phyloP scores from a whole-genome alignment of 1,140 invertebrate species.

The Apis laboriosa region DNA sequence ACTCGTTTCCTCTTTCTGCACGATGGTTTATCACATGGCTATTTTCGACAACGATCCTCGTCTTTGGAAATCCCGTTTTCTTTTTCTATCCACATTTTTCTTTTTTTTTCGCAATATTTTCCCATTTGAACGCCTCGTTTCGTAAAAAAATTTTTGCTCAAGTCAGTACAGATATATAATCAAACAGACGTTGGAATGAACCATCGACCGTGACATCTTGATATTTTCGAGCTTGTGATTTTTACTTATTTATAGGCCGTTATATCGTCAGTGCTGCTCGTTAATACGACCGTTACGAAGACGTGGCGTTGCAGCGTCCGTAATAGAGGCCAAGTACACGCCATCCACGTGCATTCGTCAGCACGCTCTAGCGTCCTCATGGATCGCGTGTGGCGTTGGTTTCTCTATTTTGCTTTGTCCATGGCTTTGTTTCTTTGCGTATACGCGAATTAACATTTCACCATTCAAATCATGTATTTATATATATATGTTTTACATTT shows the following conservation, averaged over 20 bases:
- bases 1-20: neutral
- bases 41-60: slow-evolving; percentile 52
- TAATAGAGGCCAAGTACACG: slow-evolving; percentile 28
- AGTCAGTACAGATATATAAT: neutral
- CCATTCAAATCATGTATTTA: neutral
- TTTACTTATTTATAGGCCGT: slow-evolving; percentile 27
- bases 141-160: neutral
- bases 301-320: neutral
- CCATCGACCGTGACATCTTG: slow-evolving; percentile 6
- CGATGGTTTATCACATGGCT: slow-evolving; percentile 42
- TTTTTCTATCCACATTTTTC: neutral
- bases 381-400: neutral
- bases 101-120: neutral
- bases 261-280: neutral
- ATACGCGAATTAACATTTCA: neutral
- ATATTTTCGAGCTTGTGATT: neutral
- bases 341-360: neutral
- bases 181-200: neutral
- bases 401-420: neutral
- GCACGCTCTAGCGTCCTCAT: neutral
- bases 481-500: too few species aligned
- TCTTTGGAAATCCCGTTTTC: slow-evolving; percentile 55
- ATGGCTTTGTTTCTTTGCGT: neutral
- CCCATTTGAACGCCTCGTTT: too few species aligned
- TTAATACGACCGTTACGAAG: neutral